phyloP scores from a whole-genome alignment of 1,140 invertebrate genomes.

The Drosophila leontia region DNA sequence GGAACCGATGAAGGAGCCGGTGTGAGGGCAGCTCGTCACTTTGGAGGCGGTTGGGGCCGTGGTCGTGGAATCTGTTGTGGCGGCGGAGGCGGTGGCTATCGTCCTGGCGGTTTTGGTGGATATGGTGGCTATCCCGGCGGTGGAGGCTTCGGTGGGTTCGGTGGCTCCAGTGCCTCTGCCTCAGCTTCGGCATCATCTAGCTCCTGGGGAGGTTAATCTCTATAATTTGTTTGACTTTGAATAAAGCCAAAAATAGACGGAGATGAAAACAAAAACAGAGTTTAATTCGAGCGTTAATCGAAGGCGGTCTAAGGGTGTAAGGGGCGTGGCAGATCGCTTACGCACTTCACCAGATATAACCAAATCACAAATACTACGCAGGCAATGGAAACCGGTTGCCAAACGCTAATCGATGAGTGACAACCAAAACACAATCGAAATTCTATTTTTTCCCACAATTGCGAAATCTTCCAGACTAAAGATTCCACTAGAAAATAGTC shows the following conservation, averaged over 20 bases:
- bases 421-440: not conserved
- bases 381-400: slow-evolving; percentile 14
- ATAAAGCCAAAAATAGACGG: slow-evolving; percentile 13
- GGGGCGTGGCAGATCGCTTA: slow-evolving; percentile 15
- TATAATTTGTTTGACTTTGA: slow-evolving; percentile 1
- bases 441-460: slow-evolving; percentile 27
- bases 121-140: slow-evolving; percentile 54
- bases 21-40: slow-evolving; percentile 40
- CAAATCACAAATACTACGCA: slow-evolving; percentile 8
- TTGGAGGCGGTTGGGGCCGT: slow-evolving; percentile 38
- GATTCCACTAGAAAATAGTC: slow-evolving; percentile 27
- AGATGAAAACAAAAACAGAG: slow-evolving; percentile 9
- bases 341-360: slow-evolving; percentile 26
- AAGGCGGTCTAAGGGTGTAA: not conserved
- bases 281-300: slow-evolving; percentile 21
- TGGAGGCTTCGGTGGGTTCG: slow-evolving; percentile 13
- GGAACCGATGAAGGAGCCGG: slow-evolving; percentile 41
- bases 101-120: slow-evolving; percentile 20
- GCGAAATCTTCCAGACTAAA: slow-evolving; percentile 15
- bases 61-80: slow-evolving; percentile 28
- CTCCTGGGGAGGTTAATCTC: slow-evolving; percentile 28
- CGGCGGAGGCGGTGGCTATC: slow-evolving; percentile 41
- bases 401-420: slow-evolving; percentile 20
- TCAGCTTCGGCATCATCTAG: slow-evolving; percentile 52
- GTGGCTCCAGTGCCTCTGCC: slow-evolving; percentile 45